Base-by-base conservation (phyloP, 2,113 vertebrate species). In the Clinocottus analis region DNA sequence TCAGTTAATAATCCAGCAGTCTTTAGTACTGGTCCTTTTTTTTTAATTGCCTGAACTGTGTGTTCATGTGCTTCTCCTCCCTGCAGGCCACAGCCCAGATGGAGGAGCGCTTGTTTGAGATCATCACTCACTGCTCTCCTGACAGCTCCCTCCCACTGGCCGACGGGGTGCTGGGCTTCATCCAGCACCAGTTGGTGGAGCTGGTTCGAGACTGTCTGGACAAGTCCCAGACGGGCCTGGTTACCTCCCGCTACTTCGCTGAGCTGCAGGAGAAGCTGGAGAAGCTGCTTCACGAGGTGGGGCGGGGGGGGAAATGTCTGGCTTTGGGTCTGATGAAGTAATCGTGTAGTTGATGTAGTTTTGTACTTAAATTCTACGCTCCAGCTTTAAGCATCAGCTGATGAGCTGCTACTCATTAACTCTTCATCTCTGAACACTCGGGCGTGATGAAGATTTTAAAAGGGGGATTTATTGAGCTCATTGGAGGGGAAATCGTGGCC, bases 251-350 rank as follows among this genome's bases (percentile, higher is more conserved):
- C 78, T 99, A 99, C 93, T 99, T 99, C 82, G 92, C 97, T 68
- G 97, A 99, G 92, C 95, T 99, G 91, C 98, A 99, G 89, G 98
- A 99, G 85, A 99, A 99, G 60, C 93, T 99, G 25, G 98, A 99
- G 84, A 97, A 98, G 83, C 94, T 99, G 91, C 93, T 98, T 63
- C 95, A 96, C 9, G 97, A 99, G 19, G 98, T 99, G 91, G 80
- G n/a, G n/a, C n/a, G n/a, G n/a, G n/a, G n/a, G n/a, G n/a, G 51
- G 96, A 43, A 10, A 10, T 31, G 0, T 25, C 11, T 4, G 39
- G 70, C 41, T 63, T 16, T 13, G 13, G 19, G 9, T 69, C 72
- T 41, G 19, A 65, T 53, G 25, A 21, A 39, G 16, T 59, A n/a
- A 43, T 12, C 0, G 61, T 29, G 33, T 45, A 7, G 6, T 25